A percentile compares a stretch with the other conserved stretches of the same genome.
phyloP scores from a whole-genome alignment of 2,888 invertebrate genomes.

The Mamestra brassicae region DNA sequence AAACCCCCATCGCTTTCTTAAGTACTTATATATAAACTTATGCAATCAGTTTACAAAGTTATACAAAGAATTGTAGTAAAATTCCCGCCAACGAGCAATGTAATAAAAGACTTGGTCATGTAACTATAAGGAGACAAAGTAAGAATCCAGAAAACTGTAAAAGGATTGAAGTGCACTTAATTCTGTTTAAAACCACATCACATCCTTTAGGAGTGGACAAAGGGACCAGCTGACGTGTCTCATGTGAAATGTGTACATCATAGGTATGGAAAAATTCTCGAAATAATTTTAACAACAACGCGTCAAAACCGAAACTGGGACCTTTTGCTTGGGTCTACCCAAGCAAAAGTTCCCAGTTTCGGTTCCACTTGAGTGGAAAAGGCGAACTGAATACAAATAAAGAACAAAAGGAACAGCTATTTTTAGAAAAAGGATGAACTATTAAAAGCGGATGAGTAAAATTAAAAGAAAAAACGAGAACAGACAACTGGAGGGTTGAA shows the following conservation, averaged over 20 bases:
- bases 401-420: conserved; percentile 31
- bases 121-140: conserved; percentile 42
- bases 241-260: conserved; percentile 10
- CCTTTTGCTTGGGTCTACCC: not conserved
- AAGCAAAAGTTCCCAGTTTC: conserved; percentile 28
- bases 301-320: conserved; percentile 16
- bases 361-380: conserved; percentile 43
- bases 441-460: conserved; percentile 18
- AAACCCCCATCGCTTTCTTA: conserved; percentile 7
- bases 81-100: conserved; percentile 9
- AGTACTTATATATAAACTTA: conserved; percentile 30
- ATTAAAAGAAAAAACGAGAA: conserved; percentile 41
- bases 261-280: conserved; percentile 33
- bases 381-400: conserved; percentile 55
- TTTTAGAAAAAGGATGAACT: conserved; percentile 36
- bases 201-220: conserved; percentile 43
- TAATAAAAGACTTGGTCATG: conserved; percentile 39
- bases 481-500: conserved; percentile 17
- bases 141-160: conserved; percentile 43
- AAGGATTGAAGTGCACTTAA: conserved; percentile 38
- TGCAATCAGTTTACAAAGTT: conserved; percentile 32
- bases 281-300: conserved; percentile 30
- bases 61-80: conserved; percentile 41
- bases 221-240: conserved; percentile 34
- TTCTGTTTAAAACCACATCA: conserved; percentile 32